These are phyloP conservation scores for Eulemur rubriventer DNA, from an alignment of 2,797 vertebrate genomes.

Conservation along the genomic window DNA sequence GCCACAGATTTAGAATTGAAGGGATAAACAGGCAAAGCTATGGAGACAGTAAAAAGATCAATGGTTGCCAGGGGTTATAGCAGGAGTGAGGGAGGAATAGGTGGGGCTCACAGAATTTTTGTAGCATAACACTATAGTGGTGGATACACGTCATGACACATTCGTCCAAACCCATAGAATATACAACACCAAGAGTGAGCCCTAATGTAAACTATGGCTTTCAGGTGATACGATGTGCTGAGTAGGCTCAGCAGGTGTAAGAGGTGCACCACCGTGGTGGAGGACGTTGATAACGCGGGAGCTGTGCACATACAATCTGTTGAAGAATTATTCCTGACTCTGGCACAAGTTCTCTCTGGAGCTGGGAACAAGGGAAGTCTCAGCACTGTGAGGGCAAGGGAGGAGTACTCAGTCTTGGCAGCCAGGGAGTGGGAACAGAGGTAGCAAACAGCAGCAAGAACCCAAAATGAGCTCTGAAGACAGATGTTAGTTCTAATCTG, in stretches of 20 bases:
- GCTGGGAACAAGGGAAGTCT: neutral
- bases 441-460: neutral
- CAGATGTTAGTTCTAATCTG: neutral
- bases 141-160: neutral
- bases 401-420: neutral
- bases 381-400: neutral
- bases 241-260: neutral
- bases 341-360: neutral
- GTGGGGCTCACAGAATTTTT: neutral
- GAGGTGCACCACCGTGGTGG: neutral
- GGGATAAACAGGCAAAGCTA: neutral
- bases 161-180: neutral
- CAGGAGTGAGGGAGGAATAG: neutral
- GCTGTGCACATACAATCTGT: neutral
- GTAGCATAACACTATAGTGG: too few relatives aligned
- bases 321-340: neutral
- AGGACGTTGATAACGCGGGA: neutral
- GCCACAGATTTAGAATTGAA: neutral
- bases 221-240: neutral
- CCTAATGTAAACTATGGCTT: neutral
- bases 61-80: neutral
- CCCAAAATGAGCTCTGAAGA: neutral
- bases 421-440: fast-evolving
- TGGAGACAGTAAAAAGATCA: neutral
- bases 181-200: neutral